Evolutionary conservation across 2,888 invertebrate species (phyloP).

Genomic region (Phortica okadai): DNA sequence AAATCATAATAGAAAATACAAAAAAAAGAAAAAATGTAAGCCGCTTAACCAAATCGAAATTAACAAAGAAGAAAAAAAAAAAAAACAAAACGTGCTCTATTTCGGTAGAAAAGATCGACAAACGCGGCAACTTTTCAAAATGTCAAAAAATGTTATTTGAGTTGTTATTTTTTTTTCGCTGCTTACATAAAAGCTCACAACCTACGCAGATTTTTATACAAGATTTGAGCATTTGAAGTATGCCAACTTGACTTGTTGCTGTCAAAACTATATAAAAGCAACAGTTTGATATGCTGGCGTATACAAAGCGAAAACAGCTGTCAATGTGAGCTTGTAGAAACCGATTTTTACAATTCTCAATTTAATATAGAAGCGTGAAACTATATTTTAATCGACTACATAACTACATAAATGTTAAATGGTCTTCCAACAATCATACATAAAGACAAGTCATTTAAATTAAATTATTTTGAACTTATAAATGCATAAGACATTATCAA

Average conservation of each 20-base stretch:
- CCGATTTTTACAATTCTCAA: neutral
- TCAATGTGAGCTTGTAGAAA: neutral
- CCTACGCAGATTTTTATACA: conserved; percentile 7
- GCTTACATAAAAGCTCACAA: neutral
- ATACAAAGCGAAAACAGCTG: neutral
- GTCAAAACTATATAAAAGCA: conserved; percentile 3
- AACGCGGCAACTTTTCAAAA: conserved; percentile 13
- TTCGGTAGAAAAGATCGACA: conserved; percentile 17
- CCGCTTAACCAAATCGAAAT: neutral
- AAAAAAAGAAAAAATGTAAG: neutral
- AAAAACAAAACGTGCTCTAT: conserved; percentile 3
- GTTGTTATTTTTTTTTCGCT: neutral
- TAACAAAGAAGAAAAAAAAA: conserved; percentile 8
- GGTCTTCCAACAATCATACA: neutral
- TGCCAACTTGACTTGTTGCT: conserved; percentile 22
- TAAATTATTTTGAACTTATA: neutral
- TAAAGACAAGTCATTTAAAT: too few species aligned
- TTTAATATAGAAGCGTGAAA: conserved; percentile 4
- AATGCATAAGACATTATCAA: neutral
- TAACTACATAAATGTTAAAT: neutral
- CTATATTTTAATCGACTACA: conserved; percentile 9
- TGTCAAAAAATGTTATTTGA: conserved; percentile 1
- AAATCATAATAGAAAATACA: conserved; percentile 5
- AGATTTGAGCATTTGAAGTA: neutral
- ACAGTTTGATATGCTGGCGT: neutral